Conservation (phyloP, 2,113 vertebrate genomes). For the Ptyas mucosa region DNA sequence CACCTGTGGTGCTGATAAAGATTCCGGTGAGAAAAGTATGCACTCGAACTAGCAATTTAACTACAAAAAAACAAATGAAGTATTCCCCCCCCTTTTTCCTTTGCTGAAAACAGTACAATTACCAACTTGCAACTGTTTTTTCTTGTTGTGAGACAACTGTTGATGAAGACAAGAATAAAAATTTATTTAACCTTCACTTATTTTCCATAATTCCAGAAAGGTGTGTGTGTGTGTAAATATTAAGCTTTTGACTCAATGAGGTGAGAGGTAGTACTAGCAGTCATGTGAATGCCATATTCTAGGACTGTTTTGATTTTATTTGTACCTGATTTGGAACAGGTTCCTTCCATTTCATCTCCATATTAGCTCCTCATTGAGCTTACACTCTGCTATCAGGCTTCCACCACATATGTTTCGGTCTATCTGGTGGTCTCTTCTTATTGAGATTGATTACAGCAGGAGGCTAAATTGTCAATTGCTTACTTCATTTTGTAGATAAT, state of each 20-base stretch:
- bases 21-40: slow-evolving; percentile 49
- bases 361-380: slow-evolving; percentile 30
- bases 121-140: slow-evolving; percentile 27
- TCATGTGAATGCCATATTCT: not conserved
- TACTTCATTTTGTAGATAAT: slow-evolving; percentile 35
- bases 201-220: slow-evolving; percentile 38
- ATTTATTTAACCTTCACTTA: slow-evolving; percentile 25
- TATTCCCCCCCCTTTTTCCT: not conserved
- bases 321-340: slow-evolving; percentile 32
- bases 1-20: slow-evolving; percentile 51
- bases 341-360: slow-evolving; percentile 33
- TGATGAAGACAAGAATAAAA: slow-evolving; percentile 34
- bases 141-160: slow-evolving; percentile 16
- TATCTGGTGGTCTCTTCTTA: slow-evolving; percentile 43
- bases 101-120: slow-evolving; percentile 38
- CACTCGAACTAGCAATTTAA: slow-evolving; percentile 47
- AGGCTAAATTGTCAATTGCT: slow-evolving; percentile 58
- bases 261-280: not conserved
- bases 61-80: slow-evolving; percentile 40
- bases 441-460: slow-evolving; percentile 42
- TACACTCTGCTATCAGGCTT: slow-evolving; percentile 44
- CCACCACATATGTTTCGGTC: slow-evolving; percentile 51
- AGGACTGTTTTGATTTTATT: slow-evolving; percentile 20
- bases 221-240: not conserved
- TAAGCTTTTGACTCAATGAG: slow-evolving; percentile 32